Conservation (phyloP, 1,140 invertebrate genomes). For the Procambarus virginalis region DNA sequence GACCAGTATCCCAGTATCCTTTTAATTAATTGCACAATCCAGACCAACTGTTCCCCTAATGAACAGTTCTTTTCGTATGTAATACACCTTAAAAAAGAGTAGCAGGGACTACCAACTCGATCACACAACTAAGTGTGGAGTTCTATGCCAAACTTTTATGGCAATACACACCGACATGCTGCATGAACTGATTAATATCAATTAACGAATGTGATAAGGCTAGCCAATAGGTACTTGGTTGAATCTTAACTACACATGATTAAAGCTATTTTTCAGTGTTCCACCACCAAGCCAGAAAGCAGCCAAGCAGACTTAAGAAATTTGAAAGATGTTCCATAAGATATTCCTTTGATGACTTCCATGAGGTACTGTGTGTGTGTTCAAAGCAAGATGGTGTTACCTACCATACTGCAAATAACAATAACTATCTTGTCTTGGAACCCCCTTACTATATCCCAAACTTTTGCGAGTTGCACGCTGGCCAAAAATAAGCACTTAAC, state of each 20-base stretch:
- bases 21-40: slow-evolving; percentile 56
- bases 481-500: not conserved
- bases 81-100: slow-evolving; percentile 25
- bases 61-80: slow-evolving; percentile 1
- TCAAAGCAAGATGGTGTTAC: slow-evolving; percentile 18
- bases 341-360: slow-evolving; percentile 3
- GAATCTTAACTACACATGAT: slow-evolving; percentile 48
- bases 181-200: slow-evolving; percentile 36
- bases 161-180: slow-evolving; percentile 36
- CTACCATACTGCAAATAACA: not conserved
- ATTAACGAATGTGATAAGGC: slow-evolving; percentile 51
- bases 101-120: slow-evolving; percentile 19
- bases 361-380: not conserved
- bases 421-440: not conserved
- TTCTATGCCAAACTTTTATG: slow-evolving; percentile 30
- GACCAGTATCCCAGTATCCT: slow-evolving; percentile 26
- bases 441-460: not conserved
- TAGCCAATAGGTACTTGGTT: slow-evolving; percentile 62
- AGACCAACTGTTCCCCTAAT: slow-evolving; percentile 25
- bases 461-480: slow-evolving; percentile 6
- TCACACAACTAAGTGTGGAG: slow-evolving; percentile 13
- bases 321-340: slow-evolving; percentile 12
- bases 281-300: slow-evolving; percentile 60
- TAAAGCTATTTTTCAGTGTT: slow-evolving; percentile 61
- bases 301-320: slow-evolving; percentile 52